Conservation (phyloP, 2,888 invertebrate species). For the Sphecodes monilicornis region DNA sequence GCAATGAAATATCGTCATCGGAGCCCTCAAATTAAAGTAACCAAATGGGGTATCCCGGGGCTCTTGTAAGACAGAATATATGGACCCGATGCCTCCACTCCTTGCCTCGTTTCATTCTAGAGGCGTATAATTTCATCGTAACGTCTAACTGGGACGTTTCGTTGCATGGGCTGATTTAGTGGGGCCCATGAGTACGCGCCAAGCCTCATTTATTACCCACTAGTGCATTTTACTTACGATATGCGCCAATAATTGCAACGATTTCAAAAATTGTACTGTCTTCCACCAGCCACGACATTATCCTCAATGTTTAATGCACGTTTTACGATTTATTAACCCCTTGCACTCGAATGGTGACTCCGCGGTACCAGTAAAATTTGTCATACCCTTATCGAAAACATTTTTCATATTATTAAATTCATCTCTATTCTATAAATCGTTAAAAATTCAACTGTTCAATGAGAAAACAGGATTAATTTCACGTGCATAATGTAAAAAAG, state of each 20-base stretch:
- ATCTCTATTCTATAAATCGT: no score
- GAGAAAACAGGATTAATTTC: no score
- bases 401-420: no score
- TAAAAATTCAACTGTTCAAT: no score
- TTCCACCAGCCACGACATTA: no score
- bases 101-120: conserved; percentile 15
- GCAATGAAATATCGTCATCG: conserved; percentile 73
- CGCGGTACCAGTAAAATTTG: no score
- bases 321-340: no score
- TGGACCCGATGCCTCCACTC: conserved; percentile 37
- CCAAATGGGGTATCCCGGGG: conserved; percentile 63
- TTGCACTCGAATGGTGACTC: no score
- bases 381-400: no score
- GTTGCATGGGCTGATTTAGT: neutral
- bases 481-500: no score
- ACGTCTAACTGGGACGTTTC: neutral
- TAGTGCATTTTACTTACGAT: neutral
- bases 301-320: neutral
- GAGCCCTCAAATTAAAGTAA: conserved; percentile 73
- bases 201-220: neutral
- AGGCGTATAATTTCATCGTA: conserved; percentile 13
- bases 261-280: neutral
- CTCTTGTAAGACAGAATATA: conserved; percentile 56
- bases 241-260: neutral
- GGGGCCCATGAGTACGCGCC: neutral